Base-by-base conservation (phyloP, 2,888 invertebrate species). In the Gymnosoma rotundatum region DNA sequence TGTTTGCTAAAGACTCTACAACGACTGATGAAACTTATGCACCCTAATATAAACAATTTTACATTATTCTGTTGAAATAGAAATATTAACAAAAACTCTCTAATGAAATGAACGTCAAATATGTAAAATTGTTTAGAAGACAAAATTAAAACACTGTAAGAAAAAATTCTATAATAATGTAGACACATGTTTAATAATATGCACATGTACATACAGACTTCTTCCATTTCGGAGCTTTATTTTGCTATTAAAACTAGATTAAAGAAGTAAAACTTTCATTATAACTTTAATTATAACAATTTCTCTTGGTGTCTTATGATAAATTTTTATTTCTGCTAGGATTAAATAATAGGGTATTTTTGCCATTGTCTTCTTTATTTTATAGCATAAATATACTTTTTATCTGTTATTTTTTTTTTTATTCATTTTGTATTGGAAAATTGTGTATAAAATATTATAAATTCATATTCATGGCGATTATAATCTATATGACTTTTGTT, bases 381-480 rank as follows among this genome's bases (percentile, higher is more conserved):
- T 67, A 10, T 64, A 25, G 14, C 20, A 20, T 10, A 64, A 18
- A 48, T 48, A n/a, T 48, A n/a, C 54, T 52, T 16, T 18, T 25
- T 8, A 2, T 38, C 6, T 45, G 25, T 32, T 50, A 58, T 20
- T 25, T 45, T 32, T 42, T n/a, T 20, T 52, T 72, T 52, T 18
- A 52, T 52, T 2, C 14, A 54, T 61, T 78, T 70, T 72, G 78
- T 70, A 67, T 66, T 72, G 70, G 64, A 52, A 58, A 67, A 25
- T 58, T 69, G 5, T 38, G 58, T 12, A 64, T 21, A 54, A 70
- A 69, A 58, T 42, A 80, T 74, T 83, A 61, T 61, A 63, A 83
- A 72, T 76, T 67, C 80, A 67, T 79, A 76, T 80, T 80, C 72
- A 69, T 58, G 63, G 80, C 80, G 80, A 78, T 80, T 83, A 80